Percentiles rank a stretch among this genome's conserved stretches.
These are phyloP conservation scores for Sitta europaea DNA, from an alignment of 2,113 vertebrate species.

Conservation along the genomic window DNA sequence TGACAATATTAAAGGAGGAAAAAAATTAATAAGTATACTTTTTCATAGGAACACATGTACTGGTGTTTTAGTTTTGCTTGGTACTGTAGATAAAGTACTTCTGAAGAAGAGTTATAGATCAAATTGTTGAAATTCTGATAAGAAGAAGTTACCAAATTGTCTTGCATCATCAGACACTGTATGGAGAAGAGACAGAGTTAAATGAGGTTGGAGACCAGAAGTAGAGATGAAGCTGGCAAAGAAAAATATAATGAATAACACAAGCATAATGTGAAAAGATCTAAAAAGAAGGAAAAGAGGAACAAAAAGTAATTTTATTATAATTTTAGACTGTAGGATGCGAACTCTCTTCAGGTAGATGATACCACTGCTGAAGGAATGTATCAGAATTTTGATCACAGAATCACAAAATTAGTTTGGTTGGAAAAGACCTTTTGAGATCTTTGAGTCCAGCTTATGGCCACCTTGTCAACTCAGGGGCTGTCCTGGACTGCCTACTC, in stretches of 20 bases:
- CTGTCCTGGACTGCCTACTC: neutral
- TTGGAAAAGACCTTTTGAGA: neutral
- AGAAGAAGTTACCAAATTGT: neutral
- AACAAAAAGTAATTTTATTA: neutral
- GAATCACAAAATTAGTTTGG: neutral
- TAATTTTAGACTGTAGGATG: neutral
- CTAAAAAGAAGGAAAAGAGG: neutral
- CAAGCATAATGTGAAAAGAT: neutral
- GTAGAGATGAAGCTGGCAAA: neutral
- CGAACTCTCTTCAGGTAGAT: neutral
- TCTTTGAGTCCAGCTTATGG: neutral
- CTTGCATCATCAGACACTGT: neutral
- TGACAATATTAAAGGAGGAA: neutral
- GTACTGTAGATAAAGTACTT: neutral
- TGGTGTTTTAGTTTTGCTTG: neutral
- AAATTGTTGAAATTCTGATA: neutral
- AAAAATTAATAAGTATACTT: neutral
- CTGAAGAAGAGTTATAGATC: neutral
- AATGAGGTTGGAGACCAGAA: neutral
- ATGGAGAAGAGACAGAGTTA: neutral
- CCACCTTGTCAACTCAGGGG: accelerated
- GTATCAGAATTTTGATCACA: neutral
- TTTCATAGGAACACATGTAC: neutral
- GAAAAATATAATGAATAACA: neutral
- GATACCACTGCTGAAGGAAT: neutral